Evolutionary conservation across 2,888 invertebrate genomes (phyloP).

Genomic region (Pharmacophagus antenor): DNA sequence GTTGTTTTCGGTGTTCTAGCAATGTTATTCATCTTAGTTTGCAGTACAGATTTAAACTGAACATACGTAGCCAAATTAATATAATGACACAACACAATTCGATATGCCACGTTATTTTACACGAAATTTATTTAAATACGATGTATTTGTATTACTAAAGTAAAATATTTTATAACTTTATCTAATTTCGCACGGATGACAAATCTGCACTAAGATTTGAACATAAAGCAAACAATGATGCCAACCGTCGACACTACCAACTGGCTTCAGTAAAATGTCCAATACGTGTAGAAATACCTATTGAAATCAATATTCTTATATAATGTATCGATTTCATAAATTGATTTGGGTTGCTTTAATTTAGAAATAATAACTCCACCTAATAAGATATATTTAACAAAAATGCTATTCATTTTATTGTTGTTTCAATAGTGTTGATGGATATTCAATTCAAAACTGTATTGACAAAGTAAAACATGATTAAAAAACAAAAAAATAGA

Average conservation of each 20-base stretch:
- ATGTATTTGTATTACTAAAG: constrained; percentile 32
- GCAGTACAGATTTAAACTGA: constrained; percentile 39
- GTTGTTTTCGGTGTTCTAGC: constrained; percentile 85
- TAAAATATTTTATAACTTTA: constrained; percentile 37
- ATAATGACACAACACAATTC: constrained; percentile 28
- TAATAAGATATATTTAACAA: too few relatives aligned
- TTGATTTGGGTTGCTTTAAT: too few relatives aligned
- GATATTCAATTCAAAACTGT: too few relatives aligned
- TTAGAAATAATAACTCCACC: too few relatives aligned
- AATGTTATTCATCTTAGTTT: constrained; percentile 62
- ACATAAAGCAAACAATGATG: constrained; percentile 32
- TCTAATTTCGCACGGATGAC: constrained; percentile 45
- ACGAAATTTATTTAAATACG: constrained; percentile 32
- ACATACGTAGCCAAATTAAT: constrained; percentile 21
- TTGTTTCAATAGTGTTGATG: too few relatives aligned
- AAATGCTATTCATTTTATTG: too few relatives aligned
- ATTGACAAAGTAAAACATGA: too few relatives aligned
- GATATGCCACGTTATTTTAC: constrained; percentile 20
- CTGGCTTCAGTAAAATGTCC: not conserved
- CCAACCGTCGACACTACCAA: constrained; percentile 27
- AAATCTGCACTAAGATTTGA: constrained; percentile 38
- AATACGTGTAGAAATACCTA: not conserved
- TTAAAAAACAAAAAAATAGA: too few relatives aligned
- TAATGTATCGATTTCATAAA: not conserved
- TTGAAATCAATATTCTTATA: not conserved